Evolutionary conservation across 2,797 vertebrate species (phyloP), one percentile per base, ranked within the genome.

Genomic region (Tinamus major): DNA sequence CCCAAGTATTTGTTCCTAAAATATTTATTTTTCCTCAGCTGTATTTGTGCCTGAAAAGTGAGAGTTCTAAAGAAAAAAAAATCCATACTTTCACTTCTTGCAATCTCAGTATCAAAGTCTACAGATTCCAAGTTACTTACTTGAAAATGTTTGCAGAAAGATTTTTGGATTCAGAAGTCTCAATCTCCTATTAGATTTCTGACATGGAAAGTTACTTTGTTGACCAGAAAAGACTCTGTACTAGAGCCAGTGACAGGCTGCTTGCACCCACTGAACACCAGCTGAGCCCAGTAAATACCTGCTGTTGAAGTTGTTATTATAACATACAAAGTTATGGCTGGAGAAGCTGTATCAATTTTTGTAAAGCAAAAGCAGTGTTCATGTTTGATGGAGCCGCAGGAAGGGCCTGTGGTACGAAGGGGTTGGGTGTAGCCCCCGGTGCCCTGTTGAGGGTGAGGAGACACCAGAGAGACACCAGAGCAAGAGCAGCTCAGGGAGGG

Each of bases 1-100:
- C 79, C 89, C 94, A 95, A 95, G 78, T 86, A 88, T 93, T 96
- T 96, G 68, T 91, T 93, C 87, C 74, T 87, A 81, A 95, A 94
- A 85, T 89, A 88, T 86, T 96, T 92, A 26, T 95, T 93, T 95
- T 92, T 44, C 70, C 31, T 44, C 68, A 90, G 83, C 71, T 93
- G 83, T 86, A 81, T 86, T 93, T 92, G 48, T 78, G 56, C 0
- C 1, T 74, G 83, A 90, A 84, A 80, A 70, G 15, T 79, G 35
- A 59, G 62, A 63, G 75, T 95, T 87, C 79, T 83, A 79, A 87
- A 93, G 76, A 42, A 42, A 80, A 92, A 61, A 51, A 48, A 77
- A 84, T 56, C 63, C 1, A 8, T 79, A 82, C 68, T 88, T 74
- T 65, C 35, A 53, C 51, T 71, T 78, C 75, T 70, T 76, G 48